Percentiles rank a stretch among this genome's conserved stretches.
These are phyloP conservation scores for Cryptotermes secundus DNA, from an alignment of 1,140 invertebrate species.

Conservation along the genomic window DNA sequence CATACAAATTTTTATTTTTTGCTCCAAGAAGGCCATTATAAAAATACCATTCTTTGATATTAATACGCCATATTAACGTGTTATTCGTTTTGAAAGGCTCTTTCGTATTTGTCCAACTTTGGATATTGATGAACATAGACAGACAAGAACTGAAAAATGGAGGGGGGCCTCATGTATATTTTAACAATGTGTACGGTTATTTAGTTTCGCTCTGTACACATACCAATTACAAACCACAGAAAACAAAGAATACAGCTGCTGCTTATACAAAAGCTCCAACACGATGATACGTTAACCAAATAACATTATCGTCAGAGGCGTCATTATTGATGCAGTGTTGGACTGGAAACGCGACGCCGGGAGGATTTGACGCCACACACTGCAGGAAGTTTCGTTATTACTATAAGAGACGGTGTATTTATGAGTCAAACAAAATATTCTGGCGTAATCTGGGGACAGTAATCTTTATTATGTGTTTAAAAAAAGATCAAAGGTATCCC, in stretches of 20 bases:
- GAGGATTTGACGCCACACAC: background rate
- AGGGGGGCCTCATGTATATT: background rate
- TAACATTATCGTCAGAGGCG: background rate
- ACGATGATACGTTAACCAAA: background rate
- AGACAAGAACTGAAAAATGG: background rate
- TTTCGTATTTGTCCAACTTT: no score
- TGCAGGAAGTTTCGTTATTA: background rate
- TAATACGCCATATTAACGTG: no score
- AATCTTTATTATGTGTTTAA: no score
- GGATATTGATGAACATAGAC: no score
- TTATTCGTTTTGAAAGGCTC: no score
- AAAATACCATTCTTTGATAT: no score
- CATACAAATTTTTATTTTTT: no score
- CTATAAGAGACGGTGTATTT: background rate
- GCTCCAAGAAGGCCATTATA: no score
- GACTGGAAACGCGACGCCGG: background rate
- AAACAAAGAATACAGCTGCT: background rate
- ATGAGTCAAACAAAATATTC: no score
- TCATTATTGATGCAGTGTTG: background rate
- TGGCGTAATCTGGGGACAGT: no score
- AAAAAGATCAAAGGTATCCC: no score
- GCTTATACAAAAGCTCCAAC: background rate
- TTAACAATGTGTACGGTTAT: slow-evolving; percentile 1
- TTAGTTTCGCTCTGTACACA: background rate
- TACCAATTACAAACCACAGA: background rate